Evolutionary conservation across 2,888 invertebrate genomes (phyloP), one percentile per base, ranked within the genome.

Genomic region (Dynastes grantii): DNA sequence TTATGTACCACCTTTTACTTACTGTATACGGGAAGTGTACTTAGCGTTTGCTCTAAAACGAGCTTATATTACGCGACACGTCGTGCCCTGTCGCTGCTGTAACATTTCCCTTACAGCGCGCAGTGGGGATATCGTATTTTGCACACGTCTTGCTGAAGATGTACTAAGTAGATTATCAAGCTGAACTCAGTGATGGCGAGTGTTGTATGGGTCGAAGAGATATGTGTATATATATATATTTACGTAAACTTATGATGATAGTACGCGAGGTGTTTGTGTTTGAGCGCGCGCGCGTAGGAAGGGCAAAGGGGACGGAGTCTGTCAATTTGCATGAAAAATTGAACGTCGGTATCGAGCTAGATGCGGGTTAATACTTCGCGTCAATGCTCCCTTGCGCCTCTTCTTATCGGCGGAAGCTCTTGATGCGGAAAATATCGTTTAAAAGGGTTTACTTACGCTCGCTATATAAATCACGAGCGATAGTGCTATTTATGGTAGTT

Each of bases 321-420:
- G 63, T 63, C 63, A 63, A 63, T 63, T 63, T 63, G 63, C 63
- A 63, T 63, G 63, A 63, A 63, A 63, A 63, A 63, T 63, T 63
- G 63, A 9, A 27, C 29, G 63, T 9, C 63, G 32, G 63, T 63
- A 63, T 29, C 29, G 63, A 13, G 32, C 63, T 63, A n/a, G 29
- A 63, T 63, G 61, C 27, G 32, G 32, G 29, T 32, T 63, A 63
- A 63, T 63, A 63, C 29, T 29, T 27, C 61, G 61, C 63, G 63
- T 63, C 29, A 13, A 63, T 63, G 61, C 27, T 61, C 22, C 29
- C 11, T 29, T 8, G 29, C 32, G 32, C 5, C 32, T 63, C 32
- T 11, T 32, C 63, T 58, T 58, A 58, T 58, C 55, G 5, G n/a
- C 8, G 55, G 22, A 27, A 58, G n/a, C 16, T 22, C 16, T 55